phyloP scores from a whole-genome alignment of 2,797 vertebrate species.

The Chelonia mydas region DNA sequence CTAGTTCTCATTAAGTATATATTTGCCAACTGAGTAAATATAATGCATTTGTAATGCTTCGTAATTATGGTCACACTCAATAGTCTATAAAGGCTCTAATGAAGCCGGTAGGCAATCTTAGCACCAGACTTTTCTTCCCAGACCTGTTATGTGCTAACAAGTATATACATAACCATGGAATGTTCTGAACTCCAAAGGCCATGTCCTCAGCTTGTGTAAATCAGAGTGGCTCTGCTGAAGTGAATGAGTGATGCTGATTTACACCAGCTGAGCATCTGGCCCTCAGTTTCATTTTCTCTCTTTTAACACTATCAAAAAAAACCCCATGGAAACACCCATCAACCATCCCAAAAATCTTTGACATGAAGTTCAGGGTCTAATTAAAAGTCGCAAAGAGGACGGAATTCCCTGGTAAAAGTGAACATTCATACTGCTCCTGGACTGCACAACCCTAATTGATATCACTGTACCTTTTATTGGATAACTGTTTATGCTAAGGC shows the following conservation, averaged over 20 bases:
- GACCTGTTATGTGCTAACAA: neutral
- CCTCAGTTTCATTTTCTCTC: neutral
- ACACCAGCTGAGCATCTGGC: conserved; percentile 4
- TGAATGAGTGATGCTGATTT: neutral
- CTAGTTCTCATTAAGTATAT: neutral
- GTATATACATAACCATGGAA: neutral
- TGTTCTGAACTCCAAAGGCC: neutral
- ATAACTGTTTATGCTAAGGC: neutral
- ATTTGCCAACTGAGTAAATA: neutral
- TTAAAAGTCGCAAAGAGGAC: neutral
- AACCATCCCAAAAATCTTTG: neutral
- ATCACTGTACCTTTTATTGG: neutral
- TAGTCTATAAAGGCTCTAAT: neutral
- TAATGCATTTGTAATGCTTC: neutral
- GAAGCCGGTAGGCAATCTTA: neutral
- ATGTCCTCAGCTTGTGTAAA: neutral
- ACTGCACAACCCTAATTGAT: fast-evolving
- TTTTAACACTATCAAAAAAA: neutral
- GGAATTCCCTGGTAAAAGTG: conserved; percentile 28
- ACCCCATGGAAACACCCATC: neutral
- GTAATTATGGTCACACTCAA: neutral
- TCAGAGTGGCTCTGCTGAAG: neutral
- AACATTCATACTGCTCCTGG: neutral
- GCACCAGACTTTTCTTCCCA: neutral
- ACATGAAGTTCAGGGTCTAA: conserved; percentile 1